Evolutionary conservation across 1,140 invertebrate genomes (phyloP).

Genomic region (Caligus rogercresseyi): DNA sequence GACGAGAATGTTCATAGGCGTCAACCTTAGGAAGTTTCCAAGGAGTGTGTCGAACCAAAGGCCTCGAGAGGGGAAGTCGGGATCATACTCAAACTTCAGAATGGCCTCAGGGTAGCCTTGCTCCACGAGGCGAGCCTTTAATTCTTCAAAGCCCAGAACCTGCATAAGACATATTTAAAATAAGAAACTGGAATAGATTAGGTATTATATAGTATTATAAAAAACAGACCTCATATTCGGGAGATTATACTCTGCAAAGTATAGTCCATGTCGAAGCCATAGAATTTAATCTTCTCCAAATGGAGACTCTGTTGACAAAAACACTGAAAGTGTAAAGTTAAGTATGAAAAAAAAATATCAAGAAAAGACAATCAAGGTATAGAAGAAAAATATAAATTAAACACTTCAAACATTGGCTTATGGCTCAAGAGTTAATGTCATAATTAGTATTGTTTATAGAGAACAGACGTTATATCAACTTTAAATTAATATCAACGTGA

Average conservation of each 20-base stretch:
- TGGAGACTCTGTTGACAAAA: conserved; percentile 48
- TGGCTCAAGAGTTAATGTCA: background rate
- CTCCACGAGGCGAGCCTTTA: conserved; percentile 68
- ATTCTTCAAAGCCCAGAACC: conserved; percentile 74
- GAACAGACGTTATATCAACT: no score
- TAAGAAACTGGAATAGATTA: background rate
- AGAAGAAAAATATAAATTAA: no score
- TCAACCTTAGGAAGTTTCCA: conserved; percentile 93
- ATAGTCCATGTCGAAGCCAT: conserved; percentile 99
- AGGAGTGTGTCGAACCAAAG: conserved; percentile 94
- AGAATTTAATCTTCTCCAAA: conserved; percentile 97
- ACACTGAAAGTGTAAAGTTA: conserved; percentile 6
- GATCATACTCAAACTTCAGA: conserved; percentile 78
- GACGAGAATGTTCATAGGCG: conserved; percentile 92
- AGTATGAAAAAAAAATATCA: no score
- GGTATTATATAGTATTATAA: background rate
- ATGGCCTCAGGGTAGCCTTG: conserved; percentile 91
- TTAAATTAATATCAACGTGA: no score
- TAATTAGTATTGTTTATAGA: no score
- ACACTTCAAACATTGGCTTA: background rate
- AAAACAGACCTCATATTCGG: conserved; percentile 47
- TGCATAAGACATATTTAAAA: conserved; percentile 34
- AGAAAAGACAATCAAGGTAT: no score
- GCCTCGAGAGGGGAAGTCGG: conserved; percentile 45
- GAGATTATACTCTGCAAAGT: conserved; percentile 95